Conservation (phyloP, 2,113 vertebrate genomes). For the Aspiorhynchus laticeps region DNA sequence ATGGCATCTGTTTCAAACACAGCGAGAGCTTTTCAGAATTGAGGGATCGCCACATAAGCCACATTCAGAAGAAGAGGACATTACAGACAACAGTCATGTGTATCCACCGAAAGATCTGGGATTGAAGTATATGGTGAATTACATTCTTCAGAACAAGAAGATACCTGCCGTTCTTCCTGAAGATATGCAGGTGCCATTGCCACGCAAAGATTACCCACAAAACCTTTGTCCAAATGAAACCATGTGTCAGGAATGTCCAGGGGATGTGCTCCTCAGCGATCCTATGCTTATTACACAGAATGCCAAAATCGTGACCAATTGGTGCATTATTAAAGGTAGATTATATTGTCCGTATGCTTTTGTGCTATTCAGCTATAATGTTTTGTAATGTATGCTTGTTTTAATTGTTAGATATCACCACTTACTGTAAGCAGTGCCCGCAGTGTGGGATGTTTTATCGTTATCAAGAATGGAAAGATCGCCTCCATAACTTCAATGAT, state of each 20-base stretch:
- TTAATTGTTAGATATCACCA: too few species aligned
- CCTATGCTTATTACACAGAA: conserved; percentile 17
- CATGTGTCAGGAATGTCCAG: conserved; percentile 31
- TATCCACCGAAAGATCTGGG: conserved; percentile 24
- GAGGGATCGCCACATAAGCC: neutral
- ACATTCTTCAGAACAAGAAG: conserved; percentile 24
- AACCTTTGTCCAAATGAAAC: conserved; percentile 17
- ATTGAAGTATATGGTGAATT: conserved; percentile 2
- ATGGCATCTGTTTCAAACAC: conserved; percentile 45
- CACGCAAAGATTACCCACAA: conserved; percentile 2
- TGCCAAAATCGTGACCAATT: conserved; percentile 34
- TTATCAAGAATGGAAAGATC: conserved; percentile 41
- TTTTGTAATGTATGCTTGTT: neutral
- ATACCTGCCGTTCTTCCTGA: conserved; percentile 28
- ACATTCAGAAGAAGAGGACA: neutral
- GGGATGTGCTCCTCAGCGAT: neutral
- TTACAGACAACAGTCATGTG: neutral
- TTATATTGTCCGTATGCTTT: neutral
- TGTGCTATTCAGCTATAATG: neutral
- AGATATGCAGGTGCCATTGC: neutral
- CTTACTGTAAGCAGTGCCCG: too few species aligned
- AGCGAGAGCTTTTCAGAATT: conserved; percentile 14
- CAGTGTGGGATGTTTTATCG: conserved; percentile 41
- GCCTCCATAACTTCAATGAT: conserved; percentile 41
- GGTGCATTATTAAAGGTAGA: conserved; percentile 25